Percentiles rank a stretch among this genome's conserved stretches.
Evolutionary conservation across 2,113 vertebrate genomes (phyloP).

Genomic region (Hystrix brachyura): DNA sequence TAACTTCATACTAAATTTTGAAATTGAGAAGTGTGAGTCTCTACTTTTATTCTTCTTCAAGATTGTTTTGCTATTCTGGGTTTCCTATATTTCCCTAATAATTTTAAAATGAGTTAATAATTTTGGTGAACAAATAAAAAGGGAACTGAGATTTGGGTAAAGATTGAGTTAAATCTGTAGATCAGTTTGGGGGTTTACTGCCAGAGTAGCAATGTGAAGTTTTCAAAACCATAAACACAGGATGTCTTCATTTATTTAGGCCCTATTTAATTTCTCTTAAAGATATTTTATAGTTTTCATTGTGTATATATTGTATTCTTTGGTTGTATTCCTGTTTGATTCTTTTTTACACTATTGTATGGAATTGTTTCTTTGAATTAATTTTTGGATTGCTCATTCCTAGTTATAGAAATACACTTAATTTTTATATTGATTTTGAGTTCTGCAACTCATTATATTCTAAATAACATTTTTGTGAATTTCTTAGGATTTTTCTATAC

Average conservation of each 20-base stretch:
- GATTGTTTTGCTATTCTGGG: neutral
- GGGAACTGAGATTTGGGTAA: neutral
- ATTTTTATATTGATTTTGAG: neutral
- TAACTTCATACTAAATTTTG: neutral
- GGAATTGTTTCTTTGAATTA: neutral
- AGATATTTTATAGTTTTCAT: conserved; percentile 15
- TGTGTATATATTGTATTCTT: neutral
- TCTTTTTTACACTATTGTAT: neutral
- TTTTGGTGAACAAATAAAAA: neutral
- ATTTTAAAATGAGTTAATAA: conserved; percentile 17
- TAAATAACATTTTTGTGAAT: neutral
- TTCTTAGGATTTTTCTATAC: neutral
- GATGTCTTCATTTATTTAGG: neutral
- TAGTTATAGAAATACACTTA: neutral
- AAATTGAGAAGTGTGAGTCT: neutral
- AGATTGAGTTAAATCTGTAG: neutral
- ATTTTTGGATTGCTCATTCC: neutral
- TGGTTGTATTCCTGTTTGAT: neutral
- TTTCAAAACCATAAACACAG: neutral
- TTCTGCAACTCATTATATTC: neutral
- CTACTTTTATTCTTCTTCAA: conserved; percentile 7
- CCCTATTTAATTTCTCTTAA: neutral
- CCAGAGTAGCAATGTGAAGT: neutral
- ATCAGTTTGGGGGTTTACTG: neutral
- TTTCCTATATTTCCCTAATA: neutral